A percentile compares a stretch with the other conserved stretches of the same genome.
Evolutionary conservation across 2,113 vertebrate genomes (phyloP).

Genomic region (Vidua chalybeata): DNA sequence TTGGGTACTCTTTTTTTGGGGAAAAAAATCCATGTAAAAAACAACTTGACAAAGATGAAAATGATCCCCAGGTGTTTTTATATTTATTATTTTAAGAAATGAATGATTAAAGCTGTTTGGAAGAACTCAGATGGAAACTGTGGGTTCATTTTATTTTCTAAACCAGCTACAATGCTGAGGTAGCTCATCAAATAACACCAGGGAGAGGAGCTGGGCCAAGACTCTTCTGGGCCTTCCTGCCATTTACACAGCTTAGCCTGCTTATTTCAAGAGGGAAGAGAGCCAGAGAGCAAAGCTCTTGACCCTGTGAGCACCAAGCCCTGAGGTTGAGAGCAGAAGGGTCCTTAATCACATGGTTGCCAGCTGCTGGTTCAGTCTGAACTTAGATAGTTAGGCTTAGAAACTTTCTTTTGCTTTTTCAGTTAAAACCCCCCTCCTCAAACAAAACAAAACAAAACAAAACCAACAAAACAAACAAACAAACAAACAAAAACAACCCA

Average conservation of each 20-base stretch:
- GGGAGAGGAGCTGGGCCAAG: neutral
- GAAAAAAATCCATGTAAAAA: neutral
- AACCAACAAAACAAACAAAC: neutral
- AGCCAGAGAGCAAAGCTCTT: neutral
- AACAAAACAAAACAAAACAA: neutral
- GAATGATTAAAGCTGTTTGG: neutral
- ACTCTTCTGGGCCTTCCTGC: neutral
- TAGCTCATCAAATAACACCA: neutral
- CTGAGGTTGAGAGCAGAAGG: neutral
- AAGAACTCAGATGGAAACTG: neutral
- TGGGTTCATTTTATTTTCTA: neutral
- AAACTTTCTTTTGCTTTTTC: neutral
- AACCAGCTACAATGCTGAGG: neutral
- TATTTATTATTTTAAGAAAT: neutral
- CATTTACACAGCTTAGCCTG: constrained; percentile 9
- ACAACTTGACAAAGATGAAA: neutral
- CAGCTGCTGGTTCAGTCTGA: neutral
- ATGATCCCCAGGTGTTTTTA: neutral
- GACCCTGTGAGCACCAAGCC: neutral
- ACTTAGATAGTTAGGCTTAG: neutral
- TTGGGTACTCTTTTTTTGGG: rapidly evolving
- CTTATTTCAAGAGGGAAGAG: neutral
- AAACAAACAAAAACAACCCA: neutral
- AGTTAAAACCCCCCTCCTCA: rapidly evolving
- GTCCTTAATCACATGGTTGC: neutral